Percentiles rank a stretch among this genome's conserved stretches.
Evolutionary conservation across 2,797 vertebrate species (phyloP).

Genomic region (Megalops cyprinoides): DNA sequence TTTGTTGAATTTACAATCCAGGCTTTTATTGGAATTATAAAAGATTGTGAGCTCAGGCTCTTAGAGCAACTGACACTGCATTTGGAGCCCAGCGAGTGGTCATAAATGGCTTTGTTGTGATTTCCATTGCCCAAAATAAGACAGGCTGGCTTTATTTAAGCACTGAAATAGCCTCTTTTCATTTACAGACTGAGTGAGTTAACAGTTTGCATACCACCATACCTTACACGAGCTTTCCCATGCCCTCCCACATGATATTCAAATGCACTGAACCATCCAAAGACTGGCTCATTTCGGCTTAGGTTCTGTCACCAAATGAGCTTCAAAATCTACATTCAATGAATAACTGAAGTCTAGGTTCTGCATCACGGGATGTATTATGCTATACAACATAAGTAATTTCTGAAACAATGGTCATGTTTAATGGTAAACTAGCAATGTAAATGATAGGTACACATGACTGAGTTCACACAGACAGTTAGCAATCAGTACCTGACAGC

Average conservation of each 20-base stretch:
- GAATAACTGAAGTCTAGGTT: too few species aligned
- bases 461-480: background rate
- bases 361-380: too few species aligned
- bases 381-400: background rate
- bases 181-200: background rate
- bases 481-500: background rate
- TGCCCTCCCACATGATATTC: background rate
- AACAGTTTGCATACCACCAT: background rate
- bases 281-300: background rate
- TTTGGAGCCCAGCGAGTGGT: conserved; percentile 50
- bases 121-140: background rate
- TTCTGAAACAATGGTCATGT: background rate
- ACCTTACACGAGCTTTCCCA: background rate
- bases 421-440: background rate
- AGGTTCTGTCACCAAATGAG: background rate
- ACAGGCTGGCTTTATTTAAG: background rate
- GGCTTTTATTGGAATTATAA: conserved; percentile 55
- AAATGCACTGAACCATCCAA: background rate
- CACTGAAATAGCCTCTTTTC: background rate
- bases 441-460: background rate
- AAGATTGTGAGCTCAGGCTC: conserved; percentile 62
- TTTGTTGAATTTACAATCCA: conserved; percentile 60
- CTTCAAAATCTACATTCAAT: background rate
- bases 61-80: conserved; percentile 51
- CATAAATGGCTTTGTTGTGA: background rate